phyloP scores from a whole-genome alignment of 1,140 invertebrate genomes.

The Capitella teleta region DNA sequence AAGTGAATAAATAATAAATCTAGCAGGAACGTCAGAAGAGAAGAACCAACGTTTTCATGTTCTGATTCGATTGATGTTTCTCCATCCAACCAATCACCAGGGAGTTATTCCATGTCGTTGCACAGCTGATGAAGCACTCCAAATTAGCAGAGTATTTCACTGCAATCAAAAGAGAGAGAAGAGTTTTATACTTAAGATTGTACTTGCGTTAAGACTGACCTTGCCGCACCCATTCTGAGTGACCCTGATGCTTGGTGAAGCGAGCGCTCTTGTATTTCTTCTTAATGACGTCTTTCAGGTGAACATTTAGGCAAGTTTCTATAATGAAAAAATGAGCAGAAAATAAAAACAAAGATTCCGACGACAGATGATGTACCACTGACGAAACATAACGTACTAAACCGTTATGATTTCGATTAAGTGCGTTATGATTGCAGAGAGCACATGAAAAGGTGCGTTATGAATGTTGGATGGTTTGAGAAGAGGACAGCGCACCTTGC shows the following conservation, averaged over 20 bases:
- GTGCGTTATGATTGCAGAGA: no score
- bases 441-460: no score
- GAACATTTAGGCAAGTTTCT: slow-evolving; percentile 36
- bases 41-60: slow-evolving; percentile 8
- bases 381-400: no score
- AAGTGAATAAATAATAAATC: neutral
- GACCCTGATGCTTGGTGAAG: slow-evolving; percentile 25
- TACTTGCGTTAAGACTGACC: slow-evolving; percentile 17
- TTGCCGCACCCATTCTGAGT: slow-evolving; percentile 38
- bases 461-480: no score
- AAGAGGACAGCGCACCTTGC: slow-evolving; percentile 1
- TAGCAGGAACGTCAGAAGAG: neutral
- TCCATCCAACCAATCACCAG: slow-evolving; percentile 41
- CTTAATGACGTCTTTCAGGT: slow-evolving; percentile 25
- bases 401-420: no score
- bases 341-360: no score
- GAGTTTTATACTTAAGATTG: neutral
- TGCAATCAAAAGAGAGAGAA: slow-evolving; percentile 15
- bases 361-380: no score
- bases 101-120: slow-evolving; percentile 31
- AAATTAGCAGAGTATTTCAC: slow-evolving; percentile 36
- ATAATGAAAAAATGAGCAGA: no score
- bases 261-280: slow-evolving; percentile 34
- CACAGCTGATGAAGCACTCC: slow-evolving; percentile 39
- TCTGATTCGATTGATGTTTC: slow-evolving; percentile 19